These are phyloP conservation scores for Eulemur rubriventer DNA, from an alignment of 2,797 vertebrate species.

Conservation along the genomic window DNA sequence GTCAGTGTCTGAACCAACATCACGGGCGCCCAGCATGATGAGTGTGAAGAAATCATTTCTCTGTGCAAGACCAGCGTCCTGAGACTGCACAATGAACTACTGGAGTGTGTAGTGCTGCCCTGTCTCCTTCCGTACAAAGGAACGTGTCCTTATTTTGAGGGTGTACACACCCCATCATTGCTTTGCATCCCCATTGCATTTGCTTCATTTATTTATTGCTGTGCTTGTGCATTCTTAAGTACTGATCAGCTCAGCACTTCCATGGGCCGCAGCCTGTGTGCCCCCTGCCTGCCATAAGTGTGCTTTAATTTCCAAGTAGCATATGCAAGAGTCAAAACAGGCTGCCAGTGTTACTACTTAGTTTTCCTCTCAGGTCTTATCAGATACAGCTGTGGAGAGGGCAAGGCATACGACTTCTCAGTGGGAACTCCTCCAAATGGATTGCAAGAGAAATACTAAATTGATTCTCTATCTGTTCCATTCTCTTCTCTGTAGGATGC, in stretches of 20 bases:
- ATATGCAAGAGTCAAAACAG: constrained; percentile 22
- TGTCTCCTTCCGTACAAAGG: not conserved
- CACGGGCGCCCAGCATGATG: not conserved
- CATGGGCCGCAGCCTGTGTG: not conserved
- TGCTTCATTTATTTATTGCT: constrained; percentile 43
- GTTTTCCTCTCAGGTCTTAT: constrained; percentile 56
- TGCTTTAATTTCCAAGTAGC: constrained; percentile 58
- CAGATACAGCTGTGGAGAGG: constrained; percentile 46
- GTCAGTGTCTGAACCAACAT: constrained; percentile 16
- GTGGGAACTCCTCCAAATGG: constrained; percentile 66
- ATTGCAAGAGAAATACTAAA: constrained; percentile 73
- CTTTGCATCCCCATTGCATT: constrained; percentile 19
- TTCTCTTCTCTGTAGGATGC: constrained; percentile 60
- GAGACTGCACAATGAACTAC: constrained; percentile 60
- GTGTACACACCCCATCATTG: not conserved
- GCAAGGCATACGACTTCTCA: constrained; percentile 47
- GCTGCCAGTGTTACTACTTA: constrained; percentile 42
- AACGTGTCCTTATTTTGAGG: not conserved
- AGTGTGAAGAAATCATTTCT: constrained; percentile 70
- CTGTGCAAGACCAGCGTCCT: constrained; percentile 71
- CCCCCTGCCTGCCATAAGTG: not conserved
- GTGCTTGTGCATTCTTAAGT: constrained; percentile 63
- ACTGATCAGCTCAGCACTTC: constrained; percentile 47
- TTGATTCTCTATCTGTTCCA: constrained; percentile 70
- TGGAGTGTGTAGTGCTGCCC: constrained; percentile 18